Base-by-base conservation (phyloP, 2,797 vertebrate species). In the Coregonus ussuriensis region DNA sequence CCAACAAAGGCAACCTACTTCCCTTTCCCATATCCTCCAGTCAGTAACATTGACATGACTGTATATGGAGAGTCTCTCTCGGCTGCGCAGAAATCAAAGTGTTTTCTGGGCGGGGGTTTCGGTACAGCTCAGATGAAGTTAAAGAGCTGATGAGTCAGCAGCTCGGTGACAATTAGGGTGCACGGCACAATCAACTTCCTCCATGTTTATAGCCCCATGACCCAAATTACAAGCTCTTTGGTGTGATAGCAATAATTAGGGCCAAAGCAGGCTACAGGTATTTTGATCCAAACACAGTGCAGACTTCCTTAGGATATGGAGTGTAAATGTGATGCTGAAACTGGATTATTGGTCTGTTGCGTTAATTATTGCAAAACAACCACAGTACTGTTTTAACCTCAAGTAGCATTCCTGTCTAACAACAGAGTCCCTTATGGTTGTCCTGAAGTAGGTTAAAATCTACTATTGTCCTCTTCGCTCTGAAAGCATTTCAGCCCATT, bases 381-480 rank as follows among this genome's bases (percentile, higher is more conserved):
- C 87, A 89, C 87, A 89, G 87, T 89, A 88, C 89, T 88, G 85
- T 73, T 86, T 85, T 71, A 78, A 76, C 69, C 80, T 81, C 21
- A 82, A 91, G 91, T 90, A 35, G 91, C 84, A 91, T 89, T 78
- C 83, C 74, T 79, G 84, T 71, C 81, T 62, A 83, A 25, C 71
- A 73, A 79, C 78, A 76, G 72, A 71, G 75, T 74, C 41, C 76
- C 54, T 52, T 82, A 47, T 84, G 80, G 77, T 72, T 76, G 68
- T 84, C 76, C 71, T 79, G 79, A 79, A 74, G 74, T 35, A 73
- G 59, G 59, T 6, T 0, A 16, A 81, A 86, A 87, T 75, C 74
- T 15, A 72, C 77, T 68, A 63, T 77, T 75, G 72, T 80, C 74
- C 35, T 73, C 74, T 85, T 47, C 25, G 21, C 21, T 25, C 1